Evolutionary conservation across 1,140 invertebrate genomes (phyloP), one percentile per base, ranked within the genome.

Genomic region (Drosophila bifasciata): DNA sequence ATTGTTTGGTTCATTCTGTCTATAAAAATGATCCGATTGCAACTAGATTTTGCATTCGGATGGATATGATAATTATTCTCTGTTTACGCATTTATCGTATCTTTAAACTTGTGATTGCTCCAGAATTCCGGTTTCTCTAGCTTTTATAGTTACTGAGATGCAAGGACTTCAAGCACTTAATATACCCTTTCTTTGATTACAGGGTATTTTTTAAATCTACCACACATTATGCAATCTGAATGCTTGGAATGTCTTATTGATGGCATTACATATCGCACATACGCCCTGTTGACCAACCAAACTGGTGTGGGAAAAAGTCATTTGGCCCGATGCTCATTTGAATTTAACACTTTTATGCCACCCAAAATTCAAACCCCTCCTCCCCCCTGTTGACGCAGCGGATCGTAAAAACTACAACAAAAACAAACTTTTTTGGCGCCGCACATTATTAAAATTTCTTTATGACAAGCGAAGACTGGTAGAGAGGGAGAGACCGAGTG

Each of bases 371-470:
- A n/a, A n/a, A n/a, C n/a, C 46, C 32, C 21, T 36, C 6, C 7
- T 52, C 32, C 21, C 43, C 6, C n/a, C 61, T 60, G 46, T 52
- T 50, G 72, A 77, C 78, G 79, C 74, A 5, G 11, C 79, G 80
- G 66, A 17, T 85, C 80, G 73, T 85, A 85, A 85, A 83, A 81
- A 45, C 45, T 62, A 73, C 69, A 72, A 70, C 67, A 32, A 49
- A 40, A 28, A 72, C 63, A 86, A 88, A 88, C 66, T 64, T 88
- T 85, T 89, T 89, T 86, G 80, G 85, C 85, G 85, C 85, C 85
- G 74, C 85, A 81, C 85, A 90, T 89, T 89, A 89, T 89, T 89
- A 89, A 90, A 86, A 86, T 89, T 75, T 81, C 78, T 89, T 88
- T 88, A 88, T 88, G 83, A 88, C 83, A 89, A 78, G 64, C 83